These are phyloP conservation scores for Rhinoraja longicauda DNA, from an alignment of 2,797 vertebrate species.

Conservation along the genomic window DNA sequence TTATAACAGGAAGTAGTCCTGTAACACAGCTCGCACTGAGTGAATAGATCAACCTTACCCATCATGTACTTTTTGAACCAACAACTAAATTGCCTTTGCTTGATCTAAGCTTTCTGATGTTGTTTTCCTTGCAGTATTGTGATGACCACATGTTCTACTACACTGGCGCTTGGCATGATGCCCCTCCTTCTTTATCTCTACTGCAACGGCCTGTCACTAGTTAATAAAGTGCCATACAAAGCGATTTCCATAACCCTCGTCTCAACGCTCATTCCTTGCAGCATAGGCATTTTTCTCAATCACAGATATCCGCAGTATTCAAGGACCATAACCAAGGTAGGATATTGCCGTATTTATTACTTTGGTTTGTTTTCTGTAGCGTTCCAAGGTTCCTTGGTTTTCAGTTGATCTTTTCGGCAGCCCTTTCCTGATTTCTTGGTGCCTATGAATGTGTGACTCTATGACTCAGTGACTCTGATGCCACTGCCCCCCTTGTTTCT, in stretches of 20 bases:
- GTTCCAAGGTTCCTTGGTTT: background rate
- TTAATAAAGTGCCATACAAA: constrained; percentile 64
- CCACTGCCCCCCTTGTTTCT: too few species aligned
- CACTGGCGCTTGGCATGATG: constrained; percentile 69
- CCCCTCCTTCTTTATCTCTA: constrained; percentile 72
- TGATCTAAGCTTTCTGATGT: background rate
- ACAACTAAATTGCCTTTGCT: background rate
- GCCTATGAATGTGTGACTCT: background rate
- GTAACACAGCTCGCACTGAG: background rate
- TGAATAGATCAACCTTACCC: background rate
- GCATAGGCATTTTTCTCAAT: constrained; percentile 64
- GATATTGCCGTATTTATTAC: constrained; percentile 30
- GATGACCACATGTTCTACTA: constrained; percentile 73
- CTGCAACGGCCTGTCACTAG: constrained; percentile 55
- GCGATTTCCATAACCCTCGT: constrained; percentile 58
- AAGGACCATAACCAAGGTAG: constrained; percentile 62
- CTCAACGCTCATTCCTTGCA: constrained; percentile 65
- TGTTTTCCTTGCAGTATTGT: constrained; percentile 61
- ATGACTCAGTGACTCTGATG: too few species aligned
- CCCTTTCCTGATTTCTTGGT: background rate
- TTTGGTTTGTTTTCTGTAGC: background rate
- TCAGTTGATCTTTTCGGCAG: background rate
- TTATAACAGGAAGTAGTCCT: background rate
- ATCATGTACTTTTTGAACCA: background rate
- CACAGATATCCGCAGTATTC: constrained; percentile 65